Evolutionary conservation across 2,113 vertebrate genomes (phyloP).

Genomic region (Oryzias curvinotus): DNA sequence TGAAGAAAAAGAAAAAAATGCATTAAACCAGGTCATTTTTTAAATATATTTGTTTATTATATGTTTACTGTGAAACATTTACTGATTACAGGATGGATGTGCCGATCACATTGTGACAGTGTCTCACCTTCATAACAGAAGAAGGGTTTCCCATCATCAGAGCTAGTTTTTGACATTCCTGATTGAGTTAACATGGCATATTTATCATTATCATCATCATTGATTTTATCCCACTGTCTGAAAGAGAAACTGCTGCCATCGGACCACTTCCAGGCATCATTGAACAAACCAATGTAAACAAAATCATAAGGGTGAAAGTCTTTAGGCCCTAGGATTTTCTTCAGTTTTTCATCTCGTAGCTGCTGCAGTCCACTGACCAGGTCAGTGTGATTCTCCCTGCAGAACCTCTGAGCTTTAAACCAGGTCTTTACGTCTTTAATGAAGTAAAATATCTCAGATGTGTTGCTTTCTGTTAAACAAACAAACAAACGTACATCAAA

Average conservation of each 20-base stretch:
- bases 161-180: too few relatives aligned
- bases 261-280: conserved; percentile 28
- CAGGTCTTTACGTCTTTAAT: rapidly evolving
- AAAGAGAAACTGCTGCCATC: neutral
- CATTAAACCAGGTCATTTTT: too few relatives aligned
- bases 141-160: neutral
- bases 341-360: neutral
- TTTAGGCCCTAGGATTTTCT: neutral
- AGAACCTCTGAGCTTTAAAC: neutral
- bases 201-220: too few relatives aligned
- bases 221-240: conserved; percentile 5
- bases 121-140: neutral
- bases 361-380: conserved; percentile 14
- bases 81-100: too few relatives aligned
- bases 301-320: too few relatives aligned
- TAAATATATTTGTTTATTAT: too few relatives aligned
- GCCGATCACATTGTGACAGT: neutral
- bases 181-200: too few relatives aligned
- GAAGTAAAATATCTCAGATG: neutral
- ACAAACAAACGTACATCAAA: neutral
- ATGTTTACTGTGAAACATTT: too few relatives aligned
- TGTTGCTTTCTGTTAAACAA: neutral
- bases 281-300: conserved; percentile 18
- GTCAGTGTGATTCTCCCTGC: conserved; percentile 22
- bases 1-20: too few relatives aligned